Evolutionary conservation across 2,797 vertebrate genomes (phyloP).

Genomic region (Rhinoraja longicauda): DNA sequence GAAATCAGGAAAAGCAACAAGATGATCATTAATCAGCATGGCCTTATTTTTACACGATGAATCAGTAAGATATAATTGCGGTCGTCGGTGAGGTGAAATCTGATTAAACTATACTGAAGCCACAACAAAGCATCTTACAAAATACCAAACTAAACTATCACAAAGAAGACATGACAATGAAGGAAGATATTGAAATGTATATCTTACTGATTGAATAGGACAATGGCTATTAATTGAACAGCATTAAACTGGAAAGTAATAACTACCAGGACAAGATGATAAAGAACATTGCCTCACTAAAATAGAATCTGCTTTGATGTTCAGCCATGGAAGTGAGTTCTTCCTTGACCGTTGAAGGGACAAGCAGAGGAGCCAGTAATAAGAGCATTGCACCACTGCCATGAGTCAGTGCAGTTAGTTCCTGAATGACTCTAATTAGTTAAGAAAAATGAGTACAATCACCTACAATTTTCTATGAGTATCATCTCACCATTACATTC

Average conservation of each 20-base stretch:
- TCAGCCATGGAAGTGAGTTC: not conserved
- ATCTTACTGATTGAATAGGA: not conserved
- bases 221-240: not conserved
- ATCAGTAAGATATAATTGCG: not conserved
- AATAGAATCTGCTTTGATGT: not conserved
- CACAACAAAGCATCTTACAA: not conserved
- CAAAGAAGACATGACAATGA: conserved; percentile 1
- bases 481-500: not conserved
- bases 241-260: not conserved
- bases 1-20: not conserved
- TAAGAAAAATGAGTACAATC: not conserved
- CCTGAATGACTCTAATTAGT: not conserved
- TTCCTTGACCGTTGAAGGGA: not conserved
- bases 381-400: not conserved
- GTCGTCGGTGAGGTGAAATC: not conserved
- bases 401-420: not conserved
- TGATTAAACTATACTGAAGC: not conserved
- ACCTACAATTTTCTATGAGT: not conserved
- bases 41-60: not conserved
- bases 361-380: not conserved
- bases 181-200: not conserved
- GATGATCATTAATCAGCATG: not conserved
- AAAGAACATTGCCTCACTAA: not conserved
- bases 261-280: not conserved
- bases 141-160: not conserved